These are phyloP conservation scores for Cryptotis parvus DNA, from an alignment of 2,113 vertebrate species.

Conservation along the genomic window DNA sequence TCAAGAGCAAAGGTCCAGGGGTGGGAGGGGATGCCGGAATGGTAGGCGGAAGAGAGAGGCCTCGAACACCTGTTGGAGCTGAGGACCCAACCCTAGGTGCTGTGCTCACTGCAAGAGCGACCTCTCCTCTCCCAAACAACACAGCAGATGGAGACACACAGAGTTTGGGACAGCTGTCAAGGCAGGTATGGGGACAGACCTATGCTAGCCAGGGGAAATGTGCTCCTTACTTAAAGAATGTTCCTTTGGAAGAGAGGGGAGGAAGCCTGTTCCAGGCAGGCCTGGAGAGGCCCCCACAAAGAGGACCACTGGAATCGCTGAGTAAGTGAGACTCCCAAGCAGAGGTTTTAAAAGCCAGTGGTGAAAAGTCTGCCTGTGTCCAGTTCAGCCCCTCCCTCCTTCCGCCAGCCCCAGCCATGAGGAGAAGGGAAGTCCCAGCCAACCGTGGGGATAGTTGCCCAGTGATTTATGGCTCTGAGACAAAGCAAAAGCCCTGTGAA, in stretches of 20 bases:
- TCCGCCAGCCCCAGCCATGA: slow-evolving; percentile 58
- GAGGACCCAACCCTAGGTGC: not conserved
- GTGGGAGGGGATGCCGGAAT: not conserved
- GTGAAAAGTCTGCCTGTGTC: slow-evolving; percentile 6
- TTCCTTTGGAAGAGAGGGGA: slow-evolving; percentile 25
- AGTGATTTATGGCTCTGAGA: slow-evolving; percentile 86
- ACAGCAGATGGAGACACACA: not conserved
- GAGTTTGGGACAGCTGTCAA: not conserved
- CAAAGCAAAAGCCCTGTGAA: slow-evolving; percentile 83
- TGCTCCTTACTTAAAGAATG: slow-evolving; percentile 21
- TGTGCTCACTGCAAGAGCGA: not conserved
- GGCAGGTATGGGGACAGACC: not conserved
- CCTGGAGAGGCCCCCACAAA: slow-evolving; percentile 53
- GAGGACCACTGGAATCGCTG: slow-evolving; percentile 2
- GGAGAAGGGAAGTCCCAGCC: slow-evolving; percentile 74
- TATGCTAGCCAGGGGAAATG: not conserved
- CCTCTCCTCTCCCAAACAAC: not conserved
- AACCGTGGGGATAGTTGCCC: slow-evolving; percentile 72
- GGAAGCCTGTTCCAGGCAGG: not conserved
- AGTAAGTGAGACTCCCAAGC: slow-evolving; percentile 59
- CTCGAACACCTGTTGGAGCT: not conserved
- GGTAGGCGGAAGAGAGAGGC: not conserved
- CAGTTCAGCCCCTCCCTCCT: slow-evolving; percentile 52
- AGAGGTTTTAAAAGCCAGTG: slow-evolving; percentile 45
- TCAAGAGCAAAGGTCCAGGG: not conserved